phyloP scores from a whole-genome alignment of 1,140 invertebrate species.

The Tetraneura akinire region DNA sequence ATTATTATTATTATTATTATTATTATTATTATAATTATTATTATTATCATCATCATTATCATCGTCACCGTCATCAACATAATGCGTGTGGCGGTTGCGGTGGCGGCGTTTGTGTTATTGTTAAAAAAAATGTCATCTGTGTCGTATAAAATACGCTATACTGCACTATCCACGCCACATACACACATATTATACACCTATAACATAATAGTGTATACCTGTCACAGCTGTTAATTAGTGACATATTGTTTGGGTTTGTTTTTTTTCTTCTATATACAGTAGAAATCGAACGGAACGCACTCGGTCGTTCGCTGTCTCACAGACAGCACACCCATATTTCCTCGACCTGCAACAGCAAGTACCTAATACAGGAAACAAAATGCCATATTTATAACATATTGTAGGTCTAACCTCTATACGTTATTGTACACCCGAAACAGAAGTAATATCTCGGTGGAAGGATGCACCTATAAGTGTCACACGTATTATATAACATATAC shows the following conservation, averaged over 20 bases:
- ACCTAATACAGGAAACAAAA: no score
- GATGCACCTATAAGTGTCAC: neutral
- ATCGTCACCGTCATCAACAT: neutral
- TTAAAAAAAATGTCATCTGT: slow-evolving; percentile 48
- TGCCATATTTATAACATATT: no score
- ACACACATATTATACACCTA: neutral
- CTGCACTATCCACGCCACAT: neutral
- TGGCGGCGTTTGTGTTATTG: slow-evolving; percentile 18
- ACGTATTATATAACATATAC: no score
- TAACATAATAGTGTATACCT: slow-evolving; percentile 37
- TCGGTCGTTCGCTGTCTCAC: slow-evolving; percentile 36
- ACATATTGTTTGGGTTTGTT: slow-evolving; percentile 45
- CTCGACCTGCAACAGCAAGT: neutral
- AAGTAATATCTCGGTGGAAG: neutral
- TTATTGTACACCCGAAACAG: slow-evolving; percentile 6
- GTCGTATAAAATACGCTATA: neutral
- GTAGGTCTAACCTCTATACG: neutral
- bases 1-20: no score
- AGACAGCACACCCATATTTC: slow-evolving; percentile 47
- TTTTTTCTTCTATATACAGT: slow-evolving; percentile 30
- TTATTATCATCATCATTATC: neutral
- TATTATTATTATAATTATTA: no score
- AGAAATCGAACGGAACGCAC: slow-evolving; percentile 47
- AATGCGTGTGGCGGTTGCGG: neutral
- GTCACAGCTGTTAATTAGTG: slow-evolving; percentile 51